A percentile compares a stretch with the other conserved stretches of the same genome.
Conservation (phyloP, 2,888 invertebrate species). For the Digitonthophagus gazella region DNA sequence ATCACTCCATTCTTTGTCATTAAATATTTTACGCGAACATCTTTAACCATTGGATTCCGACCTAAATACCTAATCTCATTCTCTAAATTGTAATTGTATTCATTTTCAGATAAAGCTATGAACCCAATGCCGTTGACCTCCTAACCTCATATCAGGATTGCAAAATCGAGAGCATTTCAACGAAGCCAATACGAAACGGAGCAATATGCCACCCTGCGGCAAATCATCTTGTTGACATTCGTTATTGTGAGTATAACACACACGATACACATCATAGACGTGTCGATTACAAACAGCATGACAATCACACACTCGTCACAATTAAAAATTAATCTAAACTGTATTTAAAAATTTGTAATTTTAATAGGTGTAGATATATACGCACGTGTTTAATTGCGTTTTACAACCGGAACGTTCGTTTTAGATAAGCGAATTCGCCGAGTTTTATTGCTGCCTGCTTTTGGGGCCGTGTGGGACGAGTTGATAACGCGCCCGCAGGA, state of each 20-base stretch:
- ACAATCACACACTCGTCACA: not conserved
- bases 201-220: slow-evolving; percentile 43
- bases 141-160: slow-evolving; percentile 29
- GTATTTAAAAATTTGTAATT: no score
- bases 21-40: no score
- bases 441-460: not conserved
- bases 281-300: not conserved
- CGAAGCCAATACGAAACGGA: slow-evolving; percentile 21
- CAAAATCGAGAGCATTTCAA: slow-evolving; percentile 3
- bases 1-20: no score
- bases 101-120: slow-evolving; percentile 34
- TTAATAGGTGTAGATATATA: no score
- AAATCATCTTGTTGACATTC: slow-evolving; percentile 45
- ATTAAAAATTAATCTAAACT: no score
- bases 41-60: no score
- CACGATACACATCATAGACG: not conserved
- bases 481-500: not conserved
- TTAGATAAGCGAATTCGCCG: not conserved
- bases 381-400: not conserved
- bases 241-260: slow-evolving; percentile 42
- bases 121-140: slow-evolving; percentile 33
- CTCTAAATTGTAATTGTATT: slow-evolving; percentile 23
- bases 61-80: no score
- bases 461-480: not conserved
- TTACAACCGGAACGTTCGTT: not conserved